Conservation (phyloP, 2,113 vertebrate genomes). For the Lontra canadensis region DNA sequence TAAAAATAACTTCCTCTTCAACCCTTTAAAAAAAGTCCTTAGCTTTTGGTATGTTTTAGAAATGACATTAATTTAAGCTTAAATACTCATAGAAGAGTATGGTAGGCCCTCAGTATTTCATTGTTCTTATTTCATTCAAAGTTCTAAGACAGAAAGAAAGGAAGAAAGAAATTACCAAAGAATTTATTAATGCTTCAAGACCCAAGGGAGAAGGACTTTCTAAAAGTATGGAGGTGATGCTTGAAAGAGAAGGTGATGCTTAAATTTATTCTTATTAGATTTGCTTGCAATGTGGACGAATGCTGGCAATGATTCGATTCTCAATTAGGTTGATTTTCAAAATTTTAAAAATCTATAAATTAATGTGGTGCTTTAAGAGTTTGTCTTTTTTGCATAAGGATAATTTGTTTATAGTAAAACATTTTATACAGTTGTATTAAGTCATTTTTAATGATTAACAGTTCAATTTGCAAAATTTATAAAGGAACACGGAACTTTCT, state of each 20-base stretch:
- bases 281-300: background rate
- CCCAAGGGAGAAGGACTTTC: background rate
- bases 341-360: background rate
- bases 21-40: background rate
- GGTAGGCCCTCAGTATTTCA: background rate
- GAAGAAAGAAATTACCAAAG: background rate
- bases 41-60: background rate
- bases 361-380: background rate
- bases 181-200: background rate
- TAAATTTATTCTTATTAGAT: too few species aligned
- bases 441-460: background rate
- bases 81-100: background rate
- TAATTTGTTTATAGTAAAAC: background rate
- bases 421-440: background rate
- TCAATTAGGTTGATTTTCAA: background rate
- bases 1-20: background rate
- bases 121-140: background rate
- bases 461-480: background rate
- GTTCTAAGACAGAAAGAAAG: background rate
- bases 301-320: background rate
- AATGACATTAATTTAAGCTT: background rate
- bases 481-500: background rate
- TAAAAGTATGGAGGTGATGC: background rate
- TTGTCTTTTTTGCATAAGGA: background rate
- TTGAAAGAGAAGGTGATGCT: background rate